Conservation (phyloP, 1,140 invertebrate genomes). For the Chlorops oryzae region DNA sequence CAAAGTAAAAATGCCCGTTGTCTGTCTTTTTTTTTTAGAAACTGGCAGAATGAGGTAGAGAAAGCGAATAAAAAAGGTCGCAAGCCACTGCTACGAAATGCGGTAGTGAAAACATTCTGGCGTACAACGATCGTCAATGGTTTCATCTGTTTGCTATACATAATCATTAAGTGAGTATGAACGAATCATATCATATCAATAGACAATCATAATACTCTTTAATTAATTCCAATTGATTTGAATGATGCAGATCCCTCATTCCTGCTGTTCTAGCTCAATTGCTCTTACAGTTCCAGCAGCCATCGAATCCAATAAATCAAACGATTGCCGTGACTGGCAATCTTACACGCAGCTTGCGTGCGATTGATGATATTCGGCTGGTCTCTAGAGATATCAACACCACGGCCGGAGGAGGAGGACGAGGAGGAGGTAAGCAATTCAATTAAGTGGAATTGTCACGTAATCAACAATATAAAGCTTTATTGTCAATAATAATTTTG, state of each 20-base stretch:
- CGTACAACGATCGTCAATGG: constrained; percentile 48
- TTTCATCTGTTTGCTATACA: constrained; percentile 44
- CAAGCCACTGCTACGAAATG: constrained; percentile 47
- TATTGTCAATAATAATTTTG: background rate
- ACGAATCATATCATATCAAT: too few species aligned
- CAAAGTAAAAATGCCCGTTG: too few species aligned
- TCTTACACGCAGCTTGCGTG: too few species aligned
- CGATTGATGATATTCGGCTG: too few species aligned
- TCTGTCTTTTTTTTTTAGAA: constrained; percentile 35
- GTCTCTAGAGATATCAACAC: too few species aligned
- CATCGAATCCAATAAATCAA: constrained; percentile 6
- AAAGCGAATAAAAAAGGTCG: constrained; percentile 33
- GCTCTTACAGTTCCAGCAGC: constrained; percentile 39
- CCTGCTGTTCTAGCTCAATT: constrained; percentile 50
- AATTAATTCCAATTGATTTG: constrained; percentile 17
- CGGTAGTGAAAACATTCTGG: constrained; percentile 47
- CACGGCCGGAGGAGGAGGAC: too few species aligned
- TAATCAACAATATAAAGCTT: too few species aligned
- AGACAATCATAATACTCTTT: background rate
- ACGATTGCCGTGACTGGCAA: too few species aligned
- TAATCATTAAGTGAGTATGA: constrained; percentile 47
- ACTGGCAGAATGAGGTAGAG: constrained; percentile 51
- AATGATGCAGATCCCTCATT: constrained; percentile 49
- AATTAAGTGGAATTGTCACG: too few species aligned
- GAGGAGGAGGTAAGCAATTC: too few species aligned